A percentile compares a stretch with the other conserved stretches of the same genome.
These are phyloP conservation scores for Mastacembelus armatus DNA, from an alignment of 2,797 vertebrate species.

Conservation along the genomic window DNA sequence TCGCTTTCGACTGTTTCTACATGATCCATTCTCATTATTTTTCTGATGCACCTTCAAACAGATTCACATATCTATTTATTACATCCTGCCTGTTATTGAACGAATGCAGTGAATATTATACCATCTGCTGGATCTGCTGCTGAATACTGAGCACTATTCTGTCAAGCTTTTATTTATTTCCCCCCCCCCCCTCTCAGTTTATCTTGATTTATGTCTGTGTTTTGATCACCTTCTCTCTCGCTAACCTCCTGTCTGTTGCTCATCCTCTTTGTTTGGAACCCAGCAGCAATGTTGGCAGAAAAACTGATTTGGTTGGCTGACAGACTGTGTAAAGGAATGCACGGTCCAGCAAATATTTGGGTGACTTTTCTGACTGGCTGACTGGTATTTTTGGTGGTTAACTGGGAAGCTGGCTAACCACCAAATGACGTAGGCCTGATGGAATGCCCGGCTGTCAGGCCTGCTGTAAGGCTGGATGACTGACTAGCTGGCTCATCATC, in stretches of 20 bases:
- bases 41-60: conserved; percentile 17
- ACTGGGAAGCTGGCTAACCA: conserved; percentile 41
- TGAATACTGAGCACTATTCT: conserved; percentile 13
- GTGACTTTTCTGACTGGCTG: conserved; percentile 52
- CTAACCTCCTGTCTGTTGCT: conserved; percentile 28
- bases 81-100: conserved; percentile 25
- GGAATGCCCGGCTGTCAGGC: conserved; percentile 24
- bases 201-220: conserved; percentile 41
- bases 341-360: conserved; percentile 49
- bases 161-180: conserved; percentile 11
- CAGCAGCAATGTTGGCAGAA: conserved; percentile 29
- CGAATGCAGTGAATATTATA: conserved; percentile 23
- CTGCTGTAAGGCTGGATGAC: conserved; percentile 22
- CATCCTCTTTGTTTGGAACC: conserved; percentile 23
- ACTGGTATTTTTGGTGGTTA: conserved; percentile 20
- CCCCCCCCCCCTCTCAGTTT: conserved; percentile 19
- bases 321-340: conserved; percentile 15
- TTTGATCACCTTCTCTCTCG: conserved; percentile 29
- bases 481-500: conserved; percentile 22
- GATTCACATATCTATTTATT: conserved; percentile 5
- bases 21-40: conserved; percentile 21
- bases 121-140: conserved; percentile 43
- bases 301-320: conserved; percentile 46
- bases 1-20: conserved; percentile 29
- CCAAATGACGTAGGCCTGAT: conserved; percentile 43